Percentiles rank a stretch among this genome's conserved stretches.
These are phyloP conservation scores for Hydractinia symbiolongicarpus DNA, from an alignment of 30 jellyfish, hydroid and myxozoan genomes.

Conservation along the genomic window DNA sequence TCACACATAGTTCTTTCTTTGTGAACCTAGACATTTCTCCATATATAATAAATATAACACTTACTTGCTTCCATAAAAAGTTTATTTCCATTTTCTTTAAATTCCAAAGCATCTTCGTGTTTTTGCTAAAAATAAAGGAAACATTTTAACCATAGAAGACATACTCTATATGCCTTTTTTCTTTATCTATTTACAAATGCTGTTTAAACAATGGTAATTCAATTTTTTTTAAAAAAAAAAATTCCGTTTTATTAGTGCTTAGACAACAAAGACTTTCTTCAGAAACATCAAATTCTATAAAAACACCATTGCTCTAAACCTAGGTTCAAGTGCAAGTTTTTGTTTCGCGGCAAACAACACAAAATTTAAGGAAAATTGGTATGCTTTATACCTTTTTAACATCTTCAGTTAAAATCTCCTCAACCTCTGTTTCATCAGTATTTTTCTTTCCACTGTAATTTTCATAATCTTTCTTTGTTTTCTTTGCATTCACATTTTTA, in stretches of 20 bases:
- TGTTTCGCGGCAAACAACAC: no score
- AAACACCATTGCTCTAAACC: no score
- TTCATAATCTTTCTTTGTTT: no score
- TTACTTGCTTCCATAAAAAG: conserved; percentile 35
- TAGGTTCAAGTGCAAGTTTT: no score
- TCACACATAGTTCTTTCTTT: no score
- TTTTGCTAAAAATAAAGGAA: conserved; percentile 6
- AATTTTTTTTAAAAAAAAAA: no score
- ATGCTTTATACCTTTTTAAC: conserved; percentile 33
- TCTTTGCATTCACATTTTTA: neutral
- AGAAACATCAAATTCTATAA: no score
- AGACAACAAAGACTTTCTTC: neutral
- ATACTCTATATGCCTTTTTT: neutral
- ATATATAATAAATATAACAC: neutral
- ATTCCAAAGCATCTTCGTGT: conserved; percentile 39
- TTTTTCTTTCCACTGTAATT: neutral
- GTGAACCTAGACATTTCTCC: neutral
- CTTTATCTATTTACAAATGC: neutral
- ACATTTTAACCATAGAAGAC: no score
- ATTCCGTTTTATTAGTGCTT: neutral
- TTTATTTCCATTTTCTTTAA: conserved; percentile 48
- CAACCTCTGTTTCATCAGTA: conserved; percentile 26
- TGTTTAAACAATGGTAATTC: no score
- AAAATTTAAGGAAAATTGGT: no score
- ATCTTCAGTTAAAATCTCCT: conserved; percentile 46